These are phyloP conservation scores for Pristionchus exspectatus DNA, from an alignment of 2,888 invertebrate genomes.

Conservation along the genomic window DNA sequence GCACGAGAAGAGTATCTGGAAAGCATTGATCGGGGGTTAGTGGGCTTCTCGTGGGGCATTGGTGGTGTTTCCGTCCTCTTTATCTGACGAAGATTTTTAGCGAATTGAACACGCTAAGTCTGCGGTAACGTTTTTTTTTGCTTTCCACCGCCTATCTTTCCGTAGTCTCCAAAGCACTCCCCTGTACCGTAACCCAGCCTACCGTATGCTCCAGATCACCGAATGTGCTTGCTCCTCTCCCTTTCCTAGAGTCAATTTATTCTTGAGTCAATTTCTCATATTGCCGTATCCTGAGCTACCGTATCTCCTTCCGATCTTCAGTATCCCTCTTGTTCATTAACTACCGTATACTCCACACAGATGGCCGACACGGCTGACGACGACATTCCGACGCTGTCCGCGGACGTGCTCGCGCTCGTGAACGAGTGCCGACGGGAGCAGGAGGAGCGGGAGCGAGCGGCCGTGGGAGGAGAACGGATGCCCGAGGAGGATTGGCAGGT, in stretches of 20 bases:
- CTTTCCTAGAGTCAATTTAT: too few relatives aligned
- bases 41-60: too few relatives aligned
- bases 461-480: constrained; percentile 54
- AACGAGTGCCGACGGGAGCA: constrained; percentile 56
- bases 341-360: neutral
- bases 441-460: constrained; percentile 52
- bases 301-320: neutral
- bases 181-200: too few relatives aligned
- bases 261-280: neutral
- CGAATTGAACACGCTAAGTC: too few relatives aligned
- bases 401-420: constrained; percentile 65
- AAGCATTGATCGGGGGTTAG: too few relatives aligned
- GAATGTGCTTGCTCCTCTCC: too few relatives aligned
- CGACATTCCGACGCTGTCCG: constrained; percentile 61
- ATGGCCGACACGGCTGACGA: constrained; percentile 57
- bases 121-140: too few relatives aligned
- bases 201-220: too few relatives aligned
- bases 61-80: too few relatives aligned
- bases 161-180: too few relatives aligned
- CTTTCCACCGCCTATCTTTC: too few relatives aligned
- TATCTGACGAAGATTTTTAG: too few relatives aligned
- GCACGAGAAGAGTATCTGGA: constrained; percentile 5
- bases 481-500: constrained; percentile 72
- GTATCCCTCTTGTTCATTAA: neutral
- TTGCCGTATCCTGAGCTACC: neutral